These are phyloP conservation scores for Drosophila biarmipes DNA, from an alignment of 1,140 invertebrate species.

Conservation along the genomic window DNA sequence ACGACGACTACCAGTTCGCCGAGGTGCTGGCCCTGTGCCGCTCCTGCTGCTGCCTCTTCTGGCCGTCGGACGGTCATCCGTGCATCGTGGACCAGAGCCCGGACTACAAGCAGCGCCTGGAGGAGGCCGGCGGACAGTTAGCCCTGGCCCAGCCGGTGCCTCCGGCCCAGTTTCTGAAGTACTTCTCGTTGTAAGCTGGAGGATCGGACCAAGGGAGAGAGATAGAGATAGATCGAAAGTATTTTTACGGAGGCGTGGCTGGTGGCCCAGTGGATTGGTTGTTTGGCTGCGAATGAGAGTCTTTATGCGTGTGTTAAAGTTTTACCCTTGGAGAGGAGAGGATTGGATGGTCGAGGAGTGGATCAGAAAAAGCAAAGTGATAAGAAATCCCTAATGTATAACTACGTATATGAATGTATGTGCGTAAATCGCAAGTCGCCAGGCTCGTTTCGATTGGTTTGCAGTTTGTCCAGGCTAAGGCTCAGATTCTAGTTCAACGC, in stretches of 20 bases:
- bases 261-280: slow-evolving; percentile 13
- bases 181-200: slow-evolving; percentile 91
- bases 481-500: slow-evolving; percentile 29
- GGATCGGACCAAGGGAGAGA: slow-evolving; percentile 51
- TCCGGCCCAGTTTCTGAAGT: slow-evolving; percentile 94
- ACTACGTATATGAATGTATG: slow-evolving; percentile 37
- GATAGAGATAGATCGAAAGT: slow-evolving; percentile 56
- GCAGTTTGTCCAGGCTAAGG: slow-evolving; percentile 28
- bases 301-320: slow-evolving; percentile 69
- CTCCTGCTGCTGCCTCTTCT: slow-evolving; percentile 98
- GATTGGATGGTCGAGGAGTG: background rate
- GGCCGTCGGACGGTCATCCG: slow-evolving; percentile 96
- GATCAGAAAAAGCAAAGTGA: slow-evolving; percentile 71
- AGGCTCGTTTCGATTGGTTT: slow-evolving; percentile 39
- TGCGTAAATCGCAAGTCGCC: slow-evolving; percentile 10
- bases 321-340: slow-evolving; percentile 36
- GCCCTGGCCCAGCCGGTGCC: slow-evolving; percentile 93
- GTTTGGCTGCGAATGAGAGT: slow-evolving; percentile 43
- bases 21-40: slow-evolving; percentile 97
- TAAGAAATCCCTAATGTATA: slow-evolving; percentile 56
- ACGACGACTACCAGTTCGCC: slow-evolving; percentile 94
- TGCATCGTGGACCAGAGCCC: slow-evolving; percentile 94
- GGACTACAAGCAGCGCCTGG: slow-evolving; percentile 90
- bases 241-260: slow-evolving; percentile 43
- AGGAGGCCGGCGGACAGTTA: slow-evolving; percentile 91